phyloP scores from a whole-genome alignment of 2,797 vertebrate species.

The Fistularia tabacaria region DNA sequence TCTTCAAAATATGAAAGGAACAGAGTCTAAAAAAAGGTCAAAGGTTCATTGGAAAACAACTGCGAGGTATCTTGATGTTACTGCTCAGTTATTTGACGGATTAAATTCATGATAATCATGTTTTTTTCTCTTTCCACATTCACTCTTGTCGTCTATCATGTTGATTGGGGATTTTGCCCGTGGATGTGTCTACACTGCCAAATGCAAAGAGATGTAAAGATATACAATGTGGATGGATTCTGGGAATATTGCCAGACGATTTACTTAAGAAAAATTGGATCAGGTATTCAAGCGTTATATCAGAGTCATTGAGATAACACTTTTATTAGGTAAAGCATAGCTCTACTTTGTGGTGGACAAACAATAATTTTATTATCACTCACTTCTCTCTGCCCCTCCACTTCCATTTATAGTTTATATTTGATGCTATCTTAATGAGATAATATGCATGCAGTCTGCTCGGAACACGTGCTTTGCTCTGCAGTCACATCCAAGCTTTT shows the following conservation, averaged over 20 bases:
- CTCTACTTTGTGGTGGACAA: slow-evolving; percentile 4
- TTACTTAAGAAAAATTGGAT: slow-evolving; percentile 17
- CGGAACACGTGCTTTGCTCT: slow-evolving; percentile 4
- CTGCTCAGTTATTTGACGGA: too few relatives aligned
- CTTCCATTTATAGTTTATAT: slow-evolving; percentile 5
- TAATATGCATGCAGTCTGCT: slow-evolving; percentile 20
- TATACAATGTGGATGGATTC: slow-evolving; percentile 9
- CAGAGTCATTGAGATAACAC: slow-evolving; percentile 10
- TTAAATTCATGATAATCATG: background rate
- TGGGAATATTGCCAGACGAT: slow-evolving; percentile 16
- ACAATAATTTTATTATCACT: slow-evolving; percentile 20
- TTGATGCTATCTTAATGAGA: slow-evolving; percentile 1
- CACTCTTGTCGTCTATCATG: background rate
- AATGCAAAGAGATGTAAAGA: slow-evolving; percentile 3
- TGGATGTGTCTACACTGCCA: too few relatives aligned
- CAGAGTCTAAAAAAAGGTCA: too few relatives aligned
- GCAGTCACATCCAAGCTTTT: slow-evolving; percentile 33
- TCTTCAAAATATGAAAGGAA: too few relatives aligned
- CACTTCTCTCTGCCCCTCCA: slow-evolving; percentile 2
- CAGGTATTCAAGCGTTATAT: slow-evolving; percentile 21
- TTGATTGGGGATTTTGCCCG: background rate
- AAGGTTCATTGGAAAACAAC: too few relatives aligned
- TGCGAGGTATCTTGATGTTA: too few relatives aligned
- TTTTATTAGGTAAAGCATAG: slow-evolving; percentile 10
- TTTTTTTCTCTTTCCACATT: background rate